phyloP scores from a whole-genome alignment of 2,888 invertebrate species.

The Pachydiplax longipennis region DNA sequence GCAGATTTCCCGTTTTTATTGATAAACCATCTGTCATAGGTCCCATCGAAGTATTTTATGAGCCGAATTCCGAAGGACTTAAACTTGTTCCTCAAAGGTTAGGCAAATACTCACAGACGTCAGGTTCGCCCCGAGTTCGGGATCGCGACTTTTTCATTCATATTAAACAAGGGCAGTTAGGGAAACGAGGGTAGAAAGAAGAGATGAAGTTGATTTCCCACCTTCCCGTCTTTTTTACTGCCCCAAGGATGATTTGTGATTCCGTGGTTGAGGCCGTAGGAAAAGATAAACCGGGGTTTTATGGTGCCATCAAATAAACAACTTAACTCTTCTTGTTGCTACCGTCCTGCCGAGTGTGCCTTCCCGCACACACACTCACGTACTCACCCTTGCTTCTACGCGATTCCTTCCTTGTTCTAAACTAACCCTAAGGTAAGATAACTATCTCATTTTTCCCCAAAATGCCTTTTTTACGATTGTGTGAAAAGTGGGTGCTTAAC shows the following conservation, averaged over 20 bases:
- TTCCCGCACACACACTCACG: background rate
- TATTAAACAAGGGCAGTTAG: background rate
- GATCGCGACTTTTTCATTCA: constrained; percentile 2
- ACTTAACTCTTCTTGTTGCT: constrained; percentile 45
- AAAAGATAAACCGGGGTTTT: constrained; percentile 46
- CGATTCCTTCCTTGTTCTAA: background rate
- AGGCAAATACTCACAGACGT: background rate
- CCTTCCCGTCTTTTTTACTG: constrained; percentile 8
- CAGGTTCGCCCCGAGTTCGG: background rate
- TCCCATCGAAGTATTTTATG: no score
- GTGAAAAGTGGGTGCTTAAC: background rate
- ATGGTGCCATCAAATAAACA: constrained; percentile 46
- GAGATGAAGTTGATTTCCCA: constrained; percentile 37
- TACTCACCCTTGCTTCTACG: background rate
- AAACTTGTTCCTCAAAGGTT: no score
- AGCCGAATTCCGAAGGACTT: no score
- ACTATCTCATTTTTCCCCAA: background rate
- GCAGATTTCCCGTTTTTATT: no score
- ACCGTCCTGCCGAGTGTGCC: background rate
- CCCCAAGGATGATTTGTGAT: constrained; percentile 45
- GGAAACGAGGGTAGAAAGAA: background rate
- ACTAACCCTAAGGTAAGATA: background rate
- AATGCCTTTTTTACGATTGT: background rate
- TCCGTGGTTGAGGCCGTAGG: constrained; percentile 30
- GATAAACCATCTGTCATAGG: no score